A percentile compares a stretch with the other conserved stretches of the same genome.
phyloP scores from a whole-genome alignment of 2,888 invertebrate species.

The Eubasilissa splendida region DNA sequence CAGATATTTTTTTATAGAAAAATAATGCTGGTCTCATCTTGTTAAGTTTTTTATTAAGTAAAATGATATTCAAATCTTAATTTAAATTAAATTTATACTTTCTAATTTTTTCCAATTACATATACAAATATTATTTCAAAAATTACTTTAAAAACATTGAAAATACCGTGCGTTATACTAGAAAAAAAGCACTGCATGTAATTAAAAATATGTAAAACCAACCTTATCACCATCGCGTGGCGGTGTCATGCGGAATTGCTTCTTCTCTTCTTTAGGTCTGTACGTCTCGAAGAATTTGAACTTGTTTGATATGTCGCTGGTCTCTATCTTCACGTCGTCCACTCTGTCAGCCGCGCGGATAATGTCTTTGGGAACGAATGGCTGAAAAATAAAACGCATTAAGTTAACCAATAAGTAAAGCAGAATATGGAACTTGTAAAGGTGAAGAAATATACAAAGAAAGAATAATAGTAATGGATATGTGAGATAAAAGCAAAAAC shows the following conservation, averaged over 20 bases:
- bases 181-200: no score
- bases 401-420: neutral
- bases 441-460: conserved; percentile 43
- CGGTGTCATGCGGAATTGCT: conserved; percentile 90
- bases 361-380: conserved; percentile 77
- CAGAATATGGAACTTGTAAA: neutral
- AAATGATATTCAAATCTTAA: no score
- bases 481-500: no score
- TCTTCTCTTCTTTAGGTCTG: conserved; percentile 80
- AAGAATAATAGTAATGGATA: conserved; percentile 65
- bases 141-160: no score
- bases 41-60: no score
- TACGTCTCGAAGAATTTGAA: conserved; percentile 95
- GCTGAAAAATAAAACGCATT: conserved; percentile 61
- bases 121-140: no score
- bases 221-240: conserved; percentile 80
- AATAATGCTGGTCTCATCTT: no score
- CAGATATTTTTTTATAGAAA: no score
- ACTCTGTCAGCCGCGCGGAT: conserved; percentile 81
- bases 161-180: no score
- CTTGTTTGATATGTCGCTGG: conserved; percentile 86
- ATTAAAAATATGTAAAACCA: neutral
- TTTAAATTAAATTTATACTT: no score
- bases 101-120: no score
- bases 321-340: conserved; percentile 85